These are phyloP conservation scores for Psix sp. DNA, from an alignment of 1,140 invertebrate genomes.

Conservation along the genomic window DNA sequence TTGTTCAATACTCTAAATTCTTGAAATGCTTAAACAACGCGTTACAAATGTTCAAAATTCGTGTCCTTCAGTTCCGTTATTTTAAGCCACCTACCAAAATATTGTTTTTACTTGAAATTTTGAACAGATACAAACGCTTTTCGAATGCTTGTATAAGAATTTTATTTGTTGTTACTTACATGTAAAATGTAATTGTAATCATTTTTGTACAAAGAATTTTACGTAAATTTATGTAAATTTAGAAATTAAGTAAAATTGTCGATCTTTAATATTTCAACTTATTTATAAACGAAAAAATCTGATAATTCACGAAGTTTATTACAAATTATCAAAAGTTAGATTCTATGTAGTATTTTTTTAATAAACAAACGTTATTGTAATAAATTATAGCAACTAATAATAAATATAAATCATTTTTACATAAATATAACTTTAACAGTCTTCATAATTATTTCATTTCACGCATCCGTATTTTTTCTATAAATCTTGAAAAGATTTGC, in stretches of 20 bases:
- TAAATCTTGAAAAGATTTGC: too few relatives aligned
- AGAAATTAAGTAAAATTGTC: conserved; percentile 18
- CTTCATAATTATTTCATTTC: too few relatives aligned
- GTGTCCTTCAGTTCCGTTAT: too few relatives aligned
- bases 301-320: conserved; percentile 25
- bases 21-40: too few relatives aligned
- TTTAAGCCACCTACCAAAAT: too few relatives aligned
- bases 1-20: too few relatives aligned
- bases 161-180: conserved; percentile 14
- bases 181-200: conserved; percentile 19
- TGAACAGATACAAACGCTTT: too few relatives aligned
- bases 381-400: conserved; percentile 30
- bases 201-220: conserved; percentile 33
- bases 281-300: conserved; percentile 19
- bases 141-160: conserved; percentile 7
- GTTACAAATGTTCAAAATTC: too few relatives aligned
- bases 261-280: conserved; percentile 16
- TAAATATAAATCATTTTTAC: conserved; percentile 31
- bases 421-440: too few relatives aligned
- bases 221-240: conserved; percentile 26
- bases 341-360: conserved; percentile 37
- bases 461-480: too few relatives aligned
- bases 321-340: conserved; percentile 31
- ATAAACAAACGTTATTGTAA: conserved; percentile 33
- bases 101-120: too few relatives aligned